Evolutionary conservation across 2,797 vertebrate genomes (phyloP).

Genomic region (Peromyscus aztecus): DNA sequence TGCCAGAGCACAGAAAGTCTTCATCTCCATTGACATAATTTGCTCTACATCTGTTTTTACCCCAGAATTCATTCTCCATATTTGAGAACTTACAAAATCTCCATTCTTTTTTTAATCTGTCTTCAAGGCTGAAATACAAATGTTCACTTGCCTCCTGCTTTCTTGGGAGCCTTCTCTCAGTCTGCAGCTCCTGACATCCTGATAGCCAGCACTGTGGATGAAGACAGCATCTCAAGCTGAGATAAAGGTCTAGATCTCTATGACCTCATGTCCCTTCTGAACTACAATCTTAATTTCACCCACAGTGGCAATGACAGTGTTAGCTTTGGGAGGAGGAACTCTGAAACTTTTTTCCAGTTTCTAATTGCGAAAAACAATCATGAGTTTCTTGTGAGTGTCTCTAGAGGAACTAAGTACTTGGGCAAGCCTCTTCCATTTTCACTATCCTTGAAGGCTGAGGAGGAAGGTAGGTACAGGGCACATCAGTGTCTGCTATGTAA

Average conservation of each 20-base stretch:
- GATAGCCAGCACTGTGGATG: neutral
- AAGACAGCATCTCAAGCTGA: neutral
- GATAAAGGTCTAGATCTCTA: neutral
- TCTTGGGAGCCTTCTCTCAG: neutral
- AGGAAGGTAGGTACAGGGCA: neutral
- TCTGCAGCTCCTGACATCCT: neutral
- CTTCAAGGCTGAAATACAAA: neutral
- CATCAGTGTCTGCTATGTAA: accelerated
- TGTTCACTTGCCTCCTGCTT: neutral
- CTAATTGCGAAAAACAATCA: neutral
- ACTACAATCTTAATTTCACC: neutral
- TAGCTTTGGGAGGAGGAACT: neutral
- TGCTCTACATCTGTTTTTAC: neutral
- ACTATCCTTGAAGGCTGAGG: neutral
- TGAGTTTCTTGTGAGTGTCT: no score
- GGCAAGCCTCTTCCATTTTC: neutral
- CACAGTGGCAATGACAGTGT: neutral
- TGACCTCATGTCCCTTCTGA: neutral
- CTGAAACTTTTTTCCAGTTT: neutral
- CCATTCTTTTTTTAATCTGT: no score
- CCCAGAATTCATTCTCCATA: neutral
- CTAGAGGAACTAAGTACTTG: no score
- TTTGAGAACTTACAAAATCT: neutral
- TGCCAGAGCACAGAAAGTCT: neutral
- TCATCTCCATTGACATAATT: neutral